Conservation (phyloP, 2,113 vertebrate genomes). For the Lepisosteus osseus region DNA sequence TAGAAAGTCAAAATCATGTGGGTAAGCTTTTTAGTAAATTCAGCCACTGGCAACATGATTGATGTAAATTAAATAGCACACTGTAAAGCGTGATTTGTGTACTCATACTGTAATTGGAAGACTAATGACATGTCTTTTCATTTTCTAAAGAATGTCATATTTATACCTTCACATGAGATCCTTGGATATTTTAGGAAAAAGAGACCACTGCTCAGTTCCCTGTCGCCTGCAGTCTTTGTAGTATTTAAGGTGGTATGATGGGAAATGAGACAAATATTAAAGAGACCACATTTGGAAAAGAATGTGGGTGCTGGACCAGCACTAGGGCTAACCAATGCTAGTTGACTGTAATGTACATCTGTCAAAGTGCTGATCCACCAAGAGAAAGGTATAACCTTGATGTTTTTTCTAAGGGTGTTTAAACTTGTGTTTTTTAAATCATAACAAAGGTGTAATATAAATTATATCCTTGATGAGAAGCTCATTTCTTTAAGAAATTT, state of each 20-base stretch:
- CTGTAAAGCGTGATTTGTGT: no score
- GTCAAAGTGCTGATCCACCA: no score
- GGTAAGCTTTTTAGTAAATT: no score
- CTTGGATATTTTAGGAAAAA: neutral
- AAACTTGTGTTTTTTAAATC: neutral
- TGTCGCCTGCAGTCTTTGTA: neutral
- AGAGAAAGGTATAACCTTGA: no score
- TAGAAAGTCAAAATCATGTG: no score
- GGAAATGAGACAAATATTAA: neutral
- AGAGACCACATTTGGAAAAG: neutral
- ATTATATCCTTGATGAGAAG: neutral
- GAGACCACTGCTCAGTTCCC: neutral
- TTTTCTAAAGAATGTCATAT: no score
- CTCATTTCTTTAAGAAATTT: neutral
- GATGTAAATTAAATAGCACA: no score
- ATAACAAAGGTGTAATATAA: neutral
- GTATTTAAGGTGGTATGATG: neutral
- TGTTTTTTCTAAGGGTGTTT: neutral
- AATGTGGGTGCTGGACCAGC: neutral
- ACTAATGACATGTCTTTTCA: no score
- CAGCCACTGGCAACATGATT: no score
- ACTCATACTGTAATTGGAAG: no score
- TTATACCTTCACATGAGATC: no score
- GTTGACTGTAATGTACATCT: no score
- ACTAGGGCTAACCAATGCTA: neutral